phyloP scores from a whole-genome alignment of 2,113 vertebrate species.

The Python bivittatus region DNA sequence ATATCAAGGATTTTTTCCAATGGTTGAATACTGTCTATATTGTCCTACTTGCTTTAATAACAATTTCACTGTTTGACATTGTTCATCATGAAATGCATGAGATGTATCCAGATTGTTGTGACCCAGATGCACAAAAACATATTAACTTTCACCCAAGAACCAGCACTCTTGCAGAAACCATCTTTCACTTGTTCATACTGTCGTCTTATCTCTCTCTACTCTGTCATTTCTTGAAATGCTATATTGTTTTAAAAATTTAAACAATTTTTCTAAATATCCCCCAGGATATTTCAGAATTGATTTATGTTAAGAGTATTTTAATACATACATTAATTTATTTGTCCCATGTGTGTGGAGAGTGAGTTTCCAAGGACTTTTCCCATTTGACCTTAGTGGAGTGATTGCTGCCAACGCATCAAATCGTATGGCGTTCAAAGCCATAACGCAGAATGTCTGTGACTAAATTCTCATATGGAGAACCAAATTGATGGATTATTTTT shows the following conservation, averaged over 20 bases:
- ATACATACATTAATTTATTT: not conserved
- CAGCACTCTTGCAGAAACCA: not conserved
- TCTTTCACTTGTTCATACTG: not conserved
- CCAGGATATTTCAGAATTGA: not conserved
- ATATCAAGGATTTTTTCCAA: constrained; percentile 6
- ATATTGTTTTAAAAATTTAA: not conserved
- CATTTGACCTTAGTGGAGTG: not conserved
- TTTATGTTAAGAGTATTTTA: not conserved
- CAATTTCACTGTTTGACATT: constrained; percentile 8
- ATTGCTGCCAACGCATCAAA: not conserved
- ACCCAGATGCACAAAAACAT: constrained; percentile 20
- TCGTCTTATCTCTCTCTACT: not conserved
- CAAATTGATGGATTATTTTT: not conserved
- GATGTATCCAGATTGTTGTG: not conserved
- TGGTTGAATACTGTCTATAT: constrained; percentile 40
- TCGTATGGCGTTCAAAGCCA: not conserved
- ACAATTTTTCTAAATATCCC: not conserved
- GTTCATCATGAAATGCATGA: constrained; percentile 47
- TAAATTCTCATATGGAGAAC: not conserved
- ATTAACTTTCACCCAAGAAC: constrained; percentile 2
- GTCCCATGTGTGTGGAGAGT: not conserved
- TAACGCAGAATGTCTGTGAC: not conserved
- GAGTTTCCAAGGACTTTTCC: not conserved
- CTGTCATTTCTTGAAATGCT: not conserved
- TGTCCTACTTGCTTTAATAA: constrained; percentile 38